Conservation (phyloP, 2,888 invertebrate genomes). For the Lasioglossum vierecki region DNA sequence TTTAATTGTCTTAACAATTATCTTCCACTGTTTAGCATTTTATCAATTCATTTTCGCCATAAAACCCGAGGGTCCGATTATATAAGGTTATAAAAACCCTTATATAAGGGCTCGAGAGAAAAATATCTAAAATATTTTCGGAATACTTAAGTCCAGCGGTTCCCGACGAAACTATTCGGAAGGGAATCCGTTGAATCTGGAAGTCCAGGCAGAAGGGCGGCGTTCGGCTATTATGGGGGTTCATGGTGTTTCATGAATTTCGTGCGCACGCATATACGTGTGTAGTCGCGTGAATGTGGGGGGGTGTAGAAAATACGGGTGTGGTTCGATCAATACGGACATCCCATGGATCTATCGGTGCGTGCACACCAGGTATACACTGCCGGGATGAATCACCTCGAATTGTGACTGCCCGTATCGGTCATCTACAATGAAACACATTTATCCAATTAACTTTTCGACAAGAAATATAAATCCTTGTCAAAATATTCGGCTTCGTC, state of each 20-base stretch:
- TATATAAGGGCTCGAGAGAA: not conserved
- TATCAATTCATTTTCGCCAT: not conserved
- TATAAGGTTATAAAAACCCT: not conserved
- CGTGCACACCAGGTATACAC: slow-evolving; percentile 55
- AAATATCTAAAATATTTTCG: not conserved
- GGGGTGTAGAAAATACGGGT: slow-evolving; percentile 78
- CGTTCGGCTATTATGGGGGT: slow-evolving; percentile 33
- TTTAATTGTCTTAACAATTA: no score
- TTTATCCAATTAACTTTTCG: slow-evolving; percentile 10
- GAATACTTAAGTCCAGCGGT: not conserved
- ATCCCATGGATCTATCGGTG: slow-evolving; percentile 79
- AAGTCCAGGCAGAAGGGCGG: slow-evolving; percentile 36
- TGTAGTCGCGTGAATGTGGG: slow-evolving; percentile 55
- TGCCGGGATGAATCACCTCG: slow-evolving; percentile 55
- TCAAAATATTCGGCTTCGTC: not conserved
- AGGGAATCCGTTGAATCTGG: slow-evolving; percentile 26
- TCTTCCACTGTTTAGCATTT: not conserved
- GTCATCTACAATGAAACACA: not conserved
- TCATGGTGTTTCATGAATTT: slow-evolving; percentile 62
- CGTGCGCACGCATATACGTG: slow-evolving; percentile 70
- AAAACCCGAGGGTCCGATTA: not conserved
- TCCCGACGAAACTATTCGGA: slow-evolving; percentile 5
- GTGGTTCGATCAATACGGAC: slow-evolving; percentile 83
- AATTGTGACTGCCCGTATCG: slow-evolving; percentile 36
- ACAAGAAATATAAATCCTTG: not conserved